A percentile compares a stretch with the other conserved stretches of the same genome.
Conservation (phyloP, 1,140 invertebrate species). For the Ceratitis capitata region DNA sequence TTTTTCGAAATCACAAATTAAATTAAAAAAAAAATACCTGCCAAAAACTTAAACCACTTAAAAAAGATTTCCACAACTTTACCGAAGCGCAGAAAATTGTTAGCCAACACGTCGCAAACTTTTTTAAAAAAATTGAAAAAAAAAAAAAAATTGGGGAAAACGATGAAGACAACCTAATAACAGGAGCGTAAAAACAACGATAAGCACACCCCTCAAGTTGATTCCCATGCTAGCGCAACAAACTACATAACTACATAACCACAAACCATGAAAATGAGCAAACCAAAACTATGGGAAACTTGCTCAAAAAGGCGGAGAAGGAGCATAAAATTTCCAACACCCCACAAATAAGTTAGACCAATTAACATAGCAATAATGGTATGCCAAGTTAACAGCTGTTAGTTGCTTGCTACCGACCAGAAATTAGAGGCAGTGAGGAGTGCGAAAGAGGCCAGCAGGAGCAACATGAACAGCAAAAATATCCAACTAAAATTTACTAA, state of each 20-base stretch:
- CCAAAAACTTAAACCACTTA: background rate
- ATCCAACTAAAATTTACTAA: background rate
- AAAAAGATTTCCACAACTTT: slow-evolving; percentile 22
- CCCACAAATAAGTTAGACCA: slow-evolving; percentile 33
- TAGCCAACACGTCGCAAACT: background rate
- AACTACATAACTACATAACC: too few species aligned
- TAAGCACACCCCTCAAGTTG: background rate
- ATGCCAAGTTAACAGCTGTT: slow-evolving; percentile 35
- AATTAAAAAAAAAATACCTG: background rate
- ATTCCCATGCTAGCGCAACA: background rate
- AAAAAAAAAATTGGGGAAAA: background rate
- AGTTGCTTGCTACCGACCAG: slow-evolving; percentile 1
- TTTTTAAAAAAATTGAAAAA: background rate
- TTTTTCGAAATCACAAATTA: background rate
- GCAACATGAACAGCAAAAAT: background rate
- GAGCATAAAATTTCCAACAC: background rate
- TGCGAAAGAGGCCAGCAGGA: background rate
- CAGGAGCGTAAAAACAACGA: background rate
- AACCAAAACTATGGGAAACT: background rate
- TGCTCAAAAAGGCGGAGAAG: background rate
- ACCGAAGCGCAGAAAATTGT: background rate
- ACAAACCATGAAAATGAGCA: background rate
- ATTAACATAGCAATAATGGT: slow-evolving; percentile 35
- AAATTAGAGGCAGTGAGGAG: background rate
- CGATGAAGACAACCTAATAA: background rate